Conservation (phyloP, 2,888 invertebrate genomes). For the Tachina fera region DNA sequence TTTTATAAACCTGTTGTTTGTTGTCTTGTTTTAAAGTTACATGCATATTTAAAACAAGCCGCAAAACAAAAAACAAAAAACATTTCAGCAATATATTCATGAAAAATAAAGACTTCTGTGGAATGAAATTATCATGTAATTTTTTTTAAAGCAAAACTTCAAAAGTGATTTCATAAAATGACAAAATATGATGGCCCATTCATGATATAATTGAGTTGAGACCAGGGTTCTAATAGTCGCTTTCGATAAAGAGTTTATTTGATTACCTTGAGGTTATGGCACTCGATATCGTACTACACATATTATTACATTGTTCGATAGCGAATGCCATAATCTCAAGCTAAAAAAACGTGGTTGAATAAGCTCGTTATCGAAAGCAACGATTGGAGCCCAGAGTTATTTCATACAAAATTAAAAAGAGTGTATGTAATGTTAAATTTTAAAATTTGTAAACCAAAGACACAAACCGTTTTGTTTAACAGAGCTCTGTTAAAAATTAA, state of each 20-base stretch:
- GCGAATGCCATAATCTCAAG: too few relatives aligned
- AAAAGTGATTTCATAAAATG: slow-evolving; percentile 3
- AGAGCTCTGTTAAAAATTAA: neutral
- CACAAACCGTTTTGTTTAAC: neutral
- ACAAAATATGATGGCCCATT: slow-evolving; percentile 29
- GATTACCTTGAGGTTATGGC: too few relatives aligned
- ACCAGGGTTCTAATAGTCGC: too few relatives aligned
- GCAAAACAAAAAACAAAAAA: neutral
- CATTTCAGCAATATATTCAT: slow-evolving; percentile 27
- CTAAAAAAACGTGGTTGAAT: too few relatives aligned
- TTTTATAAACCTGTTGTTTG: slow-evolving; percentile 43
- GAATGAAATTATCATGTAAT: slow-evolving; percentile 31
- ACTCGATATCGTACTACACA: too few relatives aligned
- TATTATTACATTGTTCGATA: too few relatives aligned
- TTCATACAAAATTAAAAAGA: too few relatives aligned
- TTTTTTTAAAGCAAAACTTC: neutral
- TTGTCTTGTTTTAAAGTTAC: slow-evolving; percentile 6
- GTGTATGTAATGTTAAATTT: too few relatives aligned
- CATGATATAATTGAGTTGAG: neutral
- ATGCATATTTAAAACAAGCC: neutral
- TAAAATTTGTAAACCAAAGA: too few relatives aligned
- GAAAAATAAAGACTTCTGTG: slow-evolving; percentile 27
- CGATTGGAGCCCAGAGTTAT: neutral
- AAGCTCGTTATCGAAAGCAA: too few relatives aligned
- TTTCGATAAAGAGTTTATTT: too few relatives aligned